phyloP scores from a whole-genome alignment of 2,797 vertebrate species.

The Psittacula echo region DNA sequence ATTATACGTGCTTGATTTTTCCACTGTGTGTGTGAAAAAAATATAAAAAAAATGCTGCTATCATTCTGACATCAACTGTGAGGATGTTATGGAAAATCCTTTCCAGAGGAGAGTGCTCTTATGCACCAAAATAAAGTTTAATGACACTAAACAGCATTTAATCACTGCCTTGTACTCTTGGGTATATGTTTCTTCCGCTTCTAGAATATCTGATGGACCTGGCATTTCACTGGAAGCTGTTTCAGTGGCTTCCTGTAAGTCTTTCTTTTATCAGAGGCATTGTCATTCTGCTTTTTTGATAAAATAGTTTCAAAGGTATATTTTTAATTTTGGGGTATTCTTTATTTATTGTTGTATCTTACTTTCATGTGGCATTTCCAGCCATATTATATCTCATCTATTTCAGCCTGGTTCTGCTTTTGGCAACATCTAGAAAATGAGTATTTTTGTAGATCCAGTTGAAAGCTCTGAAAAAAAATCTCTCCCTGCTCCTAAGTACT shows the following conservation, averaged over 20 bases:
- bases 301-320: neutral
- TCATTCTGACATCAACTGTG: neutral
- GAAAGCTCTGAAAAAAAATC: neutral
- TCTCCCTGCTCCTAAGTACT: neutral
- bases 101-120: neutral
- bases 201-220: neutral
- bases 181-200: neutral
- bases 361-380: neutral
- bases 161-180: neutral
- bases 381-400: neutral
- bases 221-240: neutral
- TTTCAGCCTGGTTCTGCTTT: neutral
- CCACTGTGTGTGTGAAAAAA: too few relatives aligned
- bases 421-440: neutral
- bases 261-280: neutral
- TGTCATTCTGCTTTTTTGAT: neutral
- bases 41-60: neutral
- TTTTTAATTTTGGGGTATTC: rapidly evolving
- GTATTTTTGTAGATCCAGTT: neutral
- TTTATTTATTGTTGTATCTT: neutral
- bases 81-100: neutral
- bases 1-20: neutral
- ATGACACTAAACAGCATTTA: neutral
- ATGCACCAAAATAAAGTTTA: neutral
- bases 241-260: neutral